Evolutionary conservation across 2,113 vertebrate genomes (phyloP), one percentile per base, ranked within the genome.

Genomic region (Oncorhynchus tshawytscha): DNA sequence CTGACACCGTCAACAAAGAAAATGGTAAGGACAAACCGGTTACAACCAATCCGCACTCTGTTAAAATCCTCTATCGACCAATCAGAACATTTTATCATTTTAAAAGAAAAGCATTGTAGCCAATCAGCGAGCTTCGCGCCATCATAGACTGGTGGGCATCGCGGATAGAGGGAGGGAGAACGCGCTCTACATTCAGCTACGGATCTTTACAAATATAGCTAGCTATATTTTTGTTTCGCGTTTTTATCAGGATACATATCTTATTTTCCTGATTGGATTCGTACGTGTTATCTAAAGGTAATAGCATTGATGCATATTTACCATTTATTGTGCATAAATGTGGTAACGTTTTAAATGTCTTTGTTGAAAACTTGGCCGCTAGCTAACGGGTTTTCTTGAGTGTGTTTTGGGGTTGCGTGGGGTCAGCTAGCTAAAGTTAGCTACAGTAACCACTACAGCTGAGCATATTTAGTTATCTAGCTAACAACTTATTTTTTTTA

Each of bases 111-210:
- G 25, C 16, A 3, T 8, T 1, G 0, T 1, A 76, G 49, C 93
- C 94, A 94, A 94, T 94, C 81, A 82, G 29, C 16, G 22, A 31
- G n/a, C 88, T 93, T 94, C 88, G 91, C 94, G 94, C 94, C 92
- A 90, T 92, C 84, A 62, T 12, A 67, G 73, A 78, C 86, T 86
- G 88, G 88, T 88, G 79, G 86, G 77, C 82, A 81, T 83, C 45
- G 74, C 72, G n/a, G 71, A 11, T 70, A 86, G 85, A 93, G 91
- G 91, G 92, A 89, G 92, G 91, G 87, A 82, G 86, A 86, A 78
- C 62, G 64, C 80, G 70, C 64, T 48, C 48, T 83, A 87, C 75
- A 72, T 74, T 62, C 65, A 70, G 78, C 45, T 11, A 64, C 67
- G 18, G 74, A 80, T 84, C 86, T 87, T 84, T 66, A 75, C 75